Base-by-base conservation (phyloP, 2,888 invertebrate species). In the Branchipolynoe longqiensis region DNA sequence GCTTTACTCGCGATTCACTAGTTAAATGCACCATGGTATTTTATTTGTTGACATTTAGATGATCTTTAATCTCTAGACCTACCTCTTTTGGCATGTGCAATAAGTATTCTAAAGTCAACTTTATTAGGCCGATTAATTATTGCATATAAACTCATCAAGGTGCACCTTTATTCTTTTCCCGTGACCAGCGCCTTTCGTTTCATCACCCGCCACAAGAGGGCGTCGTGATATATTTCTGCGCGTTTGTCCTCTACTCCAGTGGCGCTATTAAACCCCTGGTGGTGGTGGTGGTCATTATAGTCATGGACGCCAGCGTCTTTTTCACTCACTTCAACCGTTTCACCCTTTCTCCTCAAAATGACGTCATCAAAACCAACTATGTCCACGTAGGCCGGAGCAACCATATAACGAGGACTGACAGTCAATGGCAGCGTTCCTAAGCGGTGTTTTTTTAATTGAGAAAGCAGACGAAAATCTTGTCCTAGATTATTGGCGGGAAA, bases 251-350 rank as follows among this genome's bases (percentile, higher is more conserved):
- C 69, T 0, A 38, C 38, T 22, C 36, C 33, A 18, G 33, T 62
- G 36, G 36, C 69, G 33, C 38, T 38, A 14, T 38, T n/a, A 36
- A n/a, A 22, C 14, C 36, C 14, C 1, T 33, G 22, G 14, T 33
- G 33, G 36, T 69, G 38, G 2, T 2, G 33, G 38, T 36, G 33
- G 36, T 69, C 22, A 0, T 2, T 14, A n/a, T 36, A 69, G 38
- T 69, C 69, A 33, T 38, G 69, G 38, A 69, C 36, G 6, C 36
- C n/a, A 22, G 69, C 69, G 38, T 69, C 69, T 36, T 0, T 69
- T 18, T 36, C 14, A 22, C 2, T 25, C 4, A 69, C 69, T 22
- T 36, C 4, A 8, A 69, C 22, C n/a, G 69, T 69, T 4, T 18
- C 0, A 8, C 69, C 69, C 4, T 3, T 33, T 36, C 36, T 33